Conservation (phyloP, 2,888 invertebrate genomes). For the Drosophila yooni region DNA sequence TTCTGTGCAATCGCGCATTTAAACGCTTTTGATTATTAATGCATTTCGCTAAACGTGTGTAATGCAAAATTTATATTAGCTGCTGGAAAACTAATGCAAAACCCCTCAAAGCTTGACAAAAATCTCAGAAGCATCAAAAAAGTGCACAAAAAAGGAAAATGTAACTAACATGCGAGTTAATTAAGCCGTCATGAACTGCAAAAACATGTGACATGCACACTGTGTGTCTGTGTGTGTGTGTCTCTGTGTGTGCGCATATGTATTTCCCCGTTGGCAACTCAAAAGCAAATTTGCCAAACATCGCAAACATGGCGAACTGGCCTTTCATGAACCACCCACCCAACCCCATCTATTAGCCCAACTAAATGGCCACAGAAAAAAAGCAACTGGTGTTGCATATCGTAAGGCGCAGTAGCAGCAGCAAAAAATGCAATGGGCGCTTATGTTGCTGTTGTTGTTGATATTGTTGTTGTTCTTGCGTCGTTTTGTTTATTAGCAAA, state of each 20-base stretch:
- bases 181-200: conserved; percentile 69
- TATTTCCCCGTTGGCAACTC: conserved; percentile 47
- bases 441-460: conserved; percentile 1
- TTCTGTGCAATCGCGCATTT: conserved; percentile 73
- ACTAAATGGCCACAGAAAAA: conserved; percentile 20
- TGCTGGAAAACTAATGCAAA: conserved; percentile 30
- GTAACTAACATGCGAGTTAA: conserved; percentile 57
- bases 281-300: conserved; percentile 57
- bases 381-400: conserved; percentile 67
- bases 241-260: conserved; percentile 12
- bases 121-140: conserved; percentile 24
- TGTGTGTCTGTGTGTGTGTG: conserved; percentile 1
- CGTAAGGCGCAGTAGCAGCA: conserved; percentile 22
- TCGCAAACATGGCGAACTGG: conserved; percentile 45
- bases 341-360: background rate
- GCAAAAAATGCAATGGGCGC: conserved; percentile 24
- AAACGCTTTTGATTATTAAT: conserved; percentile 71
- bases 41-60: conserved; percentile 63
- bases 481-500: conserved; percentile 10
- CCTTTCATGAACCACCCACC: conserved; percentile 38
- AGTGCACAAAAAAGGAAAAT: conserved; percentile 11
- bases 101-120: conserved; percentile 3
- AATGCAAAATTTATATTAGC: conserved; percentile 53
- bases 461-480: background rate
- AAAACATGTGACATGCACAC: conserved; percentile 59